Evolutionary conservation across 2,888 invertebrate species (phyloP).

Genomic region (Rhaphigaster nebulosa): DNA sequence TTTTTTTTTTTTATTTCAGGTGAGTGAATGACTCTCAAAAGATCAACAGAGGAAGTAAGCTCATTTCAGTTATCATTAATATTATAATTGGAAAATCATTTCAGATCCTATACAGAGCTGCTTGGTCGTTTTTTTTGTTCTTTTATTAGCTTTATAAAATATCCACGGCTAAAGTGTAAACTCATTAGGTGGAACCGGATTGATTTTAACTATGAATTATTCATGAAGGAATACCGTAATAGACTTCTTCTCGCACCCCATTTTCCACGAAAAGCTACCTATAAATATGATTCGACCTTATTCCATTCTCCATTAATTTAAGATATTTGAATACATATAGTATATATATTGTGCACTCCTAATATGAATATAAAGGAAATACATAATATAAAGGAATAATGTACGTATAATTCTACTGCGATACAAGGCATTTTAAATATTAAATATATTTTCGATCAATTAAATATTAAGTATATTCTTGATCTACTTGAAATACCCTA

Average conservation of each 20-base stretch:
- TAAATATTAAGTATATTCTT: too few species aligned
- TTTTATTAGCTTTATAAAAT: constrained; percentile 37
- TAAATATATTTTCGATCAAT: too few species aligned
- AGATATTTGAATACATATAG: neutral
- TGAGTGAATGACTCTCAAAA: neutral
- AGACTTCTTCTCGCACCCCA: neutral
- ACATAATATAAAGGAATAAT: too few species aligned
- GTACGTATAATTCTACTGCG: too few species aligned
- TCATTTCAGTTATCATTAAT: constrained; percentile 11
- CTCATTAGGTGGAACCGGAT: constrained; percentile 11
- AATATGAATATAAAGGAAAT: too few species aligned
- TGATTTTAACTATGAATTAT: constrained; percentile 14
- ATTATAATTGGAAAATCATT: constrained; percentile 40
- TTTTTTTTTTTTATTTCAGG: neutral
- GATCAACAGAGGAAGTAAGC: constrained; percentile 24
- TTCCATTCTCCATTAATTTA: neutral
- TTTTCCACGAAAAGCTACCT: neutral
- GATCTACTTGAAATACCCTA: too few species aligned
- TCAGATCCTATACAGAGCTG: neutral
- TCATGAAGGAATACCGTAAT: neutral
- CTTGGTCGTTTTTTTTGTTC: neutral
- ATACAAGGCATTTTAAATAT: too few species aligned
- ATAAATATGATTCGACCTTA: neutral
- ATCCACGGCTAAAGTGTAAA: neutral
- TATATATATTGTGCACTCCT: too few species aligned